Percentiles rank a stretch among this genome's conserved stretches.
phyloP scores from a whole-genome alignment of 2,888 invertebrate genomes.

The Dryococelus australis region DNA sequence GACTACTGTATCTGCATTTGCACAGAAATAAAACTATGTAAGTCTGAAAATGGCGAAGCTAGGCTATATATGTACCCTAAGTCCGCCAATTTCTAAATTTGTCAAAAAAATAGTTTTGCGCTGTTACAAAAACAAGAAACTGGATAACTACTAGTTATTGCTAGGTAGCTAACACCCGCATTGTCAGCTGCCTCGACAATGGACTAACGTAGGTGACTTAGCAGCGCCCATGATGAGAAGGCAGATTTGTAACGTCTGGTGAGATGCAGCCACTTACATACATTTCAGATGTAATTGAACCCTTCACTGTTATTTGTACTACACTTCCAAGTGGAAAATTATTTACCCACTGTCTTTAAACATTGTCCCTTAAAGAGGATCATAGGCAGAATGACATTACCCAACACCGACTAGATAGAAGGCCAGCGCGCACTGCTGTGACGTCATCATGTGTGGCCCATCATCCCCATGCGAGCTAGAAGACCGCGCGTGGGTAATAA shows the following conservation, averaged over 20 bases:
- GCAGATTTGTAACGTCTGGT: slow-evolving; percentile 48
- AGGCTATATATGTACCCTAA: neutral
- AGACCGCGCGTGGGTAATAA: no score
- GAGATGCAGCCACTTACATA: slow-evolving; percentile 50
- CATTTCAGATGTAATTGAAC: slow-evolving; percentile 50
- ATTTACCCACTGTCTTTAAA: slow-evolving; percentile 18
- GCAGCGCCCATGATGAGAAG: slow-evolving; percentile 52
- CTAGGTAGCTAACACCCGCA: slow-evolving; percentile 53
- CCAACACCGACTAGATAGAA: no score
- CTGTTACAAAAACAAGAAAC: neutral
- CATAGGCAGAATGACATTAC: slow-evolving; percentile 32
- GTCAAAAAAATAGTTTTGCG: neutral
- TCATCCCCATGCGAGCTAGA: no score
- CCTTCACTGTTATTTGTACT: slow-evolving; percentile 50
- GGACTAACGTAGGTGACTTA: slow-evolving; percentile 51
- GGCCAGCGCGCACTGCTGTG: no score
- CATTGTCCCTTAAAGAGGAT: slow-evolving; percentile 24
- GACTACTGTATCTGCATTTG: neutral
- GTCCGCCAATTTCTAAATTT: neutral
- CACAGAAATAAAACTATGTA: neutral
- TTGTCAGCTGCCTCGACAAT: slow-evolving; percentile 52
- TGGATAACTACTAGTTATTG: slow-evolving; percentile 47
- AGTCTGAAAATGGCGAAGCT: neutral
- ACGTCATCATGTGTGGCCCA: no score
- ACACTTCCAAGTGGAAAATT: slow-evolving; percentile 49